A percentile compares a stretch with the other conserved stretches of the same genome.
phyloP scores from a whole-genome alignment of 2,888 invertebrate species.

The Girardia tigrina region DNA sequence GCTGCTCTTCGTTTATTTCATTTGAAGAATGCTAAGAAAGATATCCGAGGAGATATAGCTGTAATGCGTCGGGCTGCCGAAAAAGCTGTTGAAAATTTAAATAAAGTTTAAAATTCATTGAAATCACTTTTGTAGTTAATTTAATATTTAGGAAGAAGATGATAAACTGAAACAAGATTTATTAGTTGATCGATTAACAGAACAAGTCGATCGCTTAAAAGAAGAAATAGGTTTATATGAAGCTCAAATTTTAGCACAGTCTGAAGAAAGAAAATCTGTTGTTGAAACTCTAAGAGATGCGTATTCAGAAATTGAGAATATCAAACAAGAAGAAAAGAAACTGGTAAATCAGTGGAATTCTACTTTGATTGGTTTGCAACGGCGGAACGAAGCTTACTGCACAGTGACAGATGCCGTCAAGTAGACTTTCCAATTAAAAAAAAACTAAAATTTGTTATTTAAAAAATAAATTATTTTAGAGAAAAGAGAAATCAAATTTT shows the following conservation, averaged over 20 bases:
- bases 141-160: constrained; percentile 45
- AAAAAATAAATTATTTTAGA: constrained; percentile 40
- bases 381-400: constrained; percentile 50
- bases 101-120: background rate
- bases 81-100: constrained; percentile 43
- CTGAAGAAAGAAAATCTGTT: constrained; percentile 46
- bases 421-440: constrained; percentile 39
- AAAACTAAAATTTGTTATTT: constrained; percentile 32
- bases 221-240: constrained; percentile 50
- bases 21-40: constrained; percentile 49
- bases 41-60: constrained; percentile 48
- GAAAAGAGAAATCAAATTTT: constrained; percentile 46
- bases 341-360: constrained; percentile 50
- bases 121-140: too few species aligned
- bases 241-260: constrained; percentile 48
- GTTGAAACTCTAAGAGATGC: constrained; percentile 48
- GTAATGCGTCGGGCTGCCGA: constrained; percentile 50
- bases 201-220: constrained; percentile 47
- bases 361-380: constrained; percentile 49
- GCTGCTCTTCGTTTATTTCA: constrained; percentile 49
- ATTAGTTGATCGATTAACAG: constrained; percentile 48
- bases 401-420: constrained; percentile 47
- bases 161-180: constrained; percentile 49
- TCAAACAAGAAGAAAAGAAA: constrained; percentile 48
- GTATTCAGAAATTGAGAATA: constrained; percentile 49